Evolutionary conservation across 2,888 invertebrate genomes (phyloP).

Genomic region (Neelides folsomi): DNA sequence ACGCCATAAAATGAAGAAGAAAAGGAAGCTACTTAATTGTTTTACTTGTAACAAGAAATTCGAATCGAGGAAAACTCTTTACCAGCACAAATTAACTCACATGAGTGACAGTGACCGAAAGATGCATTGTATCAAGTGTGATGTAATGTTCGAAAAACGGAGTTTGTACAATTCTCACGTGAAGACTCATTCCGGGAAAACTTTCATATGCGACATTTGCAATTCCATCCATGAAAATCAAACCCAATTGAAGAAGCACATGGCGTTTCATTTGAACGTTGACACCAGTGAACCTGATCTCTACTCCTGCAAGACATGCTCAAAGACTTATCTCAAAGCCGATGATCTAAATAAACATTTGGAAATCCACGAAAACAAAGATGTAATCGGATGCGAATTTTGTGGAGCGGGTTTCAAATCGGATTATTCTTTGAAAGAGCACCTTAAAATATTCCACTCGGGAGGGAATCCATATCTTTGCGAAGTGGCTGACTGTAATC

Average conservation of each 20-base stretch:
- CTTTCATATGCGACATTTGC: slow-evolving; percentile 10
- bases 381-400: slow-evolving; percentile 8
- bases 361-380: slow-evolving; percentile 8
- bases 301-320: slow-evolving; percentile 15
- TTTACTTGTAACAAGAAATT: slow-evolving; percentile 13
- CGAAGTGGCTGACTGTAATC: slow-evolving; percentile 9
- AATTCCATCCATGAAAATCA: slow-evolving; percentile 7
- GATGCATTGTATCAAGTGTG: slow-evolving; percentile 10
- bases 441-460: slow-evolving; percentile 1
- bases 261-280: slow-evolving; percentile 9
- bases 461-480: slow-evolving; percentile 16
- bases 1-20: not conserved
- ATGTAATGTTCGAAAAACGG: slow-evolving; percentile 6
- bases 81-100: slow-evolving; percentile 10
- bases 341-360: slow-evolving; percentile 15
- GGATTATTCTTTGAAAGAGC: slow-evolving; percentile 1
- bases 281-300: slow-evolving; percentile 13
- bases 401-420: slow-evolving; percentile 10
- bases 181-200: slow-evolving; percentile 6
- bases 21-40: slow-evolving; percentile 1
- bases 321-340: slow-evolving; percentile 12
- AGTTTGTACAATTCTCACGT: slow-evolving; percentile 8
- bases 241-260: slow-evolving; percentile 9
- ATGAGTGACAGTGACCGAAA: slow-evolving; percentile 11
- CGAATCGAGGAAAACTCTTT: slow-evolving; percentile 7